Evolutionary conservation across 2,113 vertebrate genomes (phyloP).

Genomic region (Anarhynchus alexandrinus): DNA sequence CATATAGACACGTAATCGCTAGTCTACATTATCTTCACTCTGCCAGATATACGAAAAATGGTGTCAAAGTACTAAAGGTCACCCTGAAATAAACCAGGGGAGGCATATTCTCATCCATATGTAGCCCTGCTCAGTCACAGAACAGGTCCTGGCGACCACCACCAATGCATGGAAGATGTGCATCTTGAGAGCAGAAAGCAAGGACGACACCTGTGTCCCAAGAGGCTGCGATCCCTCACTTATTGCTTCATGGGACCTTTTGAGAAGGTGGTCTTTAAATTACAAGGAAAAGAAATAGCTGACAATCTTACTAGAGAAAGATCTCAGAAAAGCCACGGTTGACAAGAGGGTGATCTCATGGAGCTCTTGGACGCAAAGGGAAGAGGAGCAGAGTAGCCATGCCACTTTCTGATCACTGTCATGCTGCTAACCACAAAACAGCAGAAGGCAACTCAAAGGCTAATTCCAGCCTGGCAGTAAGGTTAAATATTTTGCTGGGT

Average conservation of each 20-base stretch:
- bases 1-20: background rate
- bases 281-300: background rate
- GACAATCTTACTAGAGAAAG: background rate
- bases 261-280: background rate
- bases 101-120: background rate
- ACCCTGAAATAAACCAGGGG: background rate
- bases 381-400: background rate
- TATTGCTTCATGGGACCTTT: background rate
- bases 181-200: background rate
- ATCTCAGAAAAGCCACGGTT: background rate
- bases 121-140: background rate
- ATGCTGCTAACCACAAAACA: background rate
- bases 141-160: background rate
- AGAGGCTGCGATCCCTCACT: background rate
- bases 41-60: background rate
- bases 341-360: background rate
- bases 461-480: slow-evolving; percentile 43
- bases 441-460: slow-evolving; percentile 23
- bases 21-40: background rate
- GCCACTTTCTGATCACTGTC: background rate
- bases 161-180: background rate
- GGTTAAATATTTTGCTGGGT: slow-evolving; percentile 61
- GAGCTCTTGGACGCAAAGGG: background rate
- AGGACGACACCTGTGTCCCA: background rate
- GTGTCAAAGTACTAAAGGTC: slow-evolving; percentile 11